Evolutionary conservation across 2,888 invertebrate genomes (phyloP), one percentile per base, ranked within the genome.

Genomic region (Oxyscelio sp.): DNA sequence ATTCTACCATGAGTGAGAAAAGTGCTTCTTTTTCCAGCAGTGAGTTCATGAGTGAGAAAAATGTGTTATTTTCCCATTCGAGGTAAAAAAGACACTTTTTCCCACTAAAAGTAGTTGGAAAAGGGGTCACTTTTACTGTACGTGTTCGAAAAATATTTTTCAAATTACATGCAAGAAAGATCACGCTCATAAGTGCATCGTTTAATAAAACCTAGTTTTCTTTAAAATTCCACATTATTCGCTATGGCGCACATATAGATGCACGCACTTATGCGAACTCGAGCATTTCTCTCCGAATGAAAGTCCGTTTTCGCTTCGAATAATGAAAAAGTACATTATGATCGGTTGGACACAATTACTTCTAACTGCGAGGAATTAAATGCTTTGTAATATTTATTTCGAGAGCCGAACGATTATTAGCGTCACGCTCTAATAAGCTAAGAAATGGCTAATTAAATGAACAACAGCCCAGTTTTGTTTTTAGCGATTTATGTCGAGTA

Each of bases 351-450:
- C 54, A 27, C 45, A 48, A 31, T 48, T 68, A 56, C 56, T 43
- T 56, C 6, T 17, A 13, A 9, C 4, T 21, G 8, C 19, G 54
- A 43, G 56, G 40, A 73, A 73, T 59, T 61, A 19, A 73, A 63
- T 54, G 21, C 54, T 74, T 74, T 63, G 63, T 74, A 74, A 74
- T 54, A 74, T 74, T 74, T 74, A 63, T 63, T 74, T 74, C 73
- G 52, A 74, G 73, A 74, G 63, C 9, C 43, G 43, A 58, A 58
- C 43, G 43, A 74, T 74, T 74, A 61, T 74, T 74, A 74, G 24
- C 43, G 73, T 74, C 54, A 74, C 63, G 73, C 73, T 74, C 73
- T 74, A 74, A 63, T 74, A 74, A 74, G 13, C 17, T 31, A 54
- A 21, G 73, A 54, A 74, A 63, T 74, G 48, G 73, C 15, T 74